phyloP scores from a whole-genome alignment of 2,113 vertebrate species.

The Urocynchramus pylzowi region DNA sequence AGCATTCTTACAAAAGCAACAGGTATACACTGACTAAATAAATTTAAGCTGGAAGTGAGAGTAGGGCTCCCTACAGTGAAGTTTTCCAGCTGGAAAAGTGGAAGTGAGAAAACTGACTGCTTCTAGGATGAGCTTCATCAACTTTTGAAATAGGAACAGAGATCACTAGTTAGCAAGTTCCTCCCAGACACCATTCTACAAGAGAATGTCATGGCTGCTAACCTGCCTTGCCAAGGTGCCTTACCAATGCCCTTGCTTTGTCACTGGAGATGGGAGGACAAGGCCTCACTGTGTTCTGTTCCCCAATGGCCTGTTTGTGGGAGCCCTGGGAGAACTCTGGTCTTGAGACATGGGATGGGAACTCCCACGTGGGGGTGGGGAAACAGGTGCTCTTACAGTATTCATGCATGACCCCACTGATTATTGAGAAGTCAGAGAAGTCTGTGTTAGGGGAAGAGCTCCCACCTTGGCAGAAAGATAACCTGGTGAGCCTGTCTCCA shows the following conservation, averaged over 20 bases:
- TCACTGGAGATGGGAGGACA: background rate
- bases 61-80: background rate
- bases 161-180: background rate
- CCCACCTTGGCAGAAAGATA: background rate
- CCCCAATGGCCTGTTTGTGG: background rate
- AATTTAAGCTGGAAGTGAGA: background rate
- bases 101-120: background rate
- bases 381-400: background rate
- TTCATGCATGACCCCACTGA: background rate
- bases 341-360: background rate
- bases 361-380: fast-evolving
- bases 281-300: fast-evolving
- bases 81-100: background rate
- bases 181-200: background rate
- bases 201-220: background rate
- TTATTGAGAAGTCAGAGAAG: background rate
- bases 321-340: background rate
- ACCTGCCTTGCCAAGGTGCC: background rate
- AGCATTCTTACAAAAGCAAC: background rate
- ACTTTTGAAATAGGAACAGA: background rate
- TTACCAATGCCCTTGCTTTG: background rate
- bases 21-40: background rate
- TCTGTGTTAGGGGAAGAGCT: background rate
- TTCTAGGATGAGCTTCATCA: background rate
- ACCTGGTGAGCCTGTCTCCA: background rate